These are phyloP conservation scores for Amiota communis DNA, from an alignment of 2,888 invertebrate species.

Conservation along the genomic window DNA sequence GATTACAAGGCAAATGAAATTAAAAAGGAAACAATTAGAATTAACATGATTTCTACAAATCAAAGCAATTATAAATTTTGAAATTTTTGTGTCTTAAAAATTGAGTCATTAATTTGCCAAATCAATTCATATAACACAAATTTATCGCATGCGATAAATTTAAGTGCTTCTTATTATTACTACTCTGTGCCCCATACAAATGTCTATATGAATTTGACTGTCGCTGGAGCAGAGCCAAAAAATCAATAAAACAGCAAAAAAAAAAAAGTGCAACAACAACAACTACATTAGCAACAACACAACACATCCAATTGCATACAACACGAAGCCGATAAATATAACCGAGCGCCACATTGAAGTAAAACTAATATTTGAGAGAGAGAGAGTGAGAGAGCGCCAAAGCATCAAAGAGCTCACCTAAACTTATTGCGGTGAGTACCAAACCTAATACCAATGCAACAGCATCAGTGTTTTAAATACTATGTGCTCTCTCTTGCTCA, in stretches of 20 bases:
- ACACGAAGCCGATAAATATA: neutral
- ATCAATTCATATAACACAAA: neutral
- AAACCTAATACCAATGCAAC: neutral
- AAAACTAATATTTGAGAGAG: slow-evolving; percentile 1
- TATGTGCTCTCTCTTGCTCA: slow-evolving; percentile 19
- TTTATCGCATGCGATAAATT: slow-evolving; percentile 16
- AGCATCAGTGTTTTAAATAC: slow-evolving; percentile 17
- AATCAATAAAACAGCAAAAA: slow-evolving; percentile 15
- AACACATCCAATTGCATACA: neutral
- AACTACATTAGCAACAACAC: neutral
- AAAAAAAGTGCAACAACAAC: slow-evolving; percentile 6
- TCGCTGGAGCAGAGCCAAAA: neutral
- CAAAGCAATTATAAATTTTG: too few relatives aligned
- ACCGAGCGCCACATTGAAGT: neutral
- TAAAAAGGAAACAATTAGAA: too few relatives aligned
- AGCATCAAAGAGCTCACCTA: slow-evolving; percentile 17
- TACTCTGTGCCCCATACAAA: too few relatives aligned
- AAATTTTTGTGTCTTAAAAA: neutral
- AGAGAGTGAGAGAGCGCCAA: slow-evolving; percentile 14
- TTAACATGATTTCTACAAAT: too few relatives aligned
- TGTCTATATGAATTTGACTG: neutral
- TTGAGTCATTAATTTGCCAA: slow-evolving; percentile 2
- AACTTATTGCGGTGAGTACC: neutral
- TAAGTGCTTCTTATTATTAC: neutral
- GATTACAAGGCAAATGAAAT: too few relatives aligned